phyloP scores from a whole-genome alignment of 2,113 vertebrate genomes.

The Jaculus jaculus region DNA sequence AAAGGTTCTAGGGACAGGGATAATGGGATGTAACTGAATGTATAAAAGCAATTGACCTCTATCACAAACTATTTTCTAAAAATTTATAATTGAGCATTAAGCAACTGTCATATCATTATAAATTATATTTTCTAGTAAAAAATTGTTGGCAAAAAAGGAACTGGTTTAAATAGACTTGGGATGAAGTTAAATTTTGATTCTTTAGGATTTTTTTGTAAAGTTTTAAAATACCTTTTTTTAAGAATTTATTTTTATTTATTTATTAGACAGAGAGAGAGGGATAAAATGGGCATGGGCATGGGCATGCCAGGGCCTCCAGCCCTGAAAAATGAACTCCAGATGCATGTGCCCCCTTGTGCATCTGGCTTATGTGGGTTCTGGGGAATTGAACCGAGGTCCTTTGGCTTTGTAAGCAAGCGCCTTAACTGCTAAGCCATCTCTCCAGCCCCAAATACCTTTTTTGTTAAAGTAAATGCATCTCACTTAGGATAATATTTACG shows the following conservation, averaged over 20 bases:
- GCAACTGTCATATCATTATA: not conserved
- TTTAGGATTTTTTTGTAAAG: not conserved
- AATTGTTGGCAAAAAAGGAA: not conserved
- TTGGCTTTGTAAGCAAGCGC: too few species aligned
- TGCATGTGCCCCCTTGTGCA: too few species aligned
- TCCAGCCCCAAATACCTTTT: too few species aligned
- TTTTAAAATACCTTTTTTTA: slow-evolving; percentile 29
- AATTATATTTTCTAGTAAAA: slow-evolving; percentile 39
- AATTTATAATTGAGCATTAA: slow-evolving; percentile 42
- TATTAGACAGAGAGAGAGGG: too few species aligned
- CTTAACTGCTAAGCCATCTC: too few species aligned
- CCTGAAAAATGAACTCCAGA: too few species aligned
- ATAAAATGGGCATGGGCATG: too few species aligned
- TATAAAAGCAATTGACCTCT: not conserved
- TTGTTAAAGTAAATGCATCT: slow-evolving; percentile 33
- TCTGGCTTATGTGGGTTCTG: too few species aligned
- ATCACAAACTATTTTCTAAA: slow-evolving; percentile 20
- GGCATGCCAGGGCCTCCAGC: too few species aligned
- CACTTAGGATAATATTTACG: slow-evolving; percentile 28
- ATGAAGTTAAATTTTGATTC: slow-evolving; percentile 44
- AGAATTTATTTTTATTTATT: too few species aligned
- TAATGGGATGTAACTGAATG: not conserved
- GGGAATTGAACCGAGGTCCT: too few species aligned
- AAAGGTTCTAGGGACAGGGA: not conserved
- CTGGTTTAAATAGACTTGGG: not conserved